These are phyloP conservation scores for Listronotus oregonensis DNA, from an alignment of 1,140 invertebrate species.

Conservation along the genomic window DNA sequence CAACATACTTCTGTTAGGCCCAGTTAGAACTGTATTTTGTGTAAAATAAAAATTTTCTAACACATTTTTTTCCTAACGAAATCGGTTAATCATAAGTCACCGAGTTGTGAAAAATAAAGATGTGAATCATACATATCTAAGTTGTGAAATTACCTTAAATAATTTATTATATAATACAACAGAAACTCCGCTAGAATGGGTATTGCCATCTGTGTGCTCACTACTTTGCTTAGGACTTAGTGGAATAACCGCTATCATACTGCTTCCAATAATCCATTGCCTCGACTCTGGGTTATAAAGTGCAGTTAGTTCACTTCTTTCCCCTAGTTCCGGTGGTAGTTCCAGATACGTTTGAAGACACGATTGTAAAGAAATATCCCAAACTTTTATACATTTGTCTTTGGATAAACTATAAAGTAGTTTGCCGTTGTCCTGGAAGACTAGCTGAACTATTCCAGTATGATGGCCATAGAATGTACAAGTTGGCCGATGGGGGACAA, in stretches of 20 bases:
- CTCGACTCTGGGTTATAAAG: slow-evolving; percentile 68
- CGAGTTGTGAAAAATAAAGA: not conserved
- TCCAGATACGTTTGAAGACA: slow-evolving; percentile 70
- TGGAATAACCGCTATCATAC: slow-evolving; percentile 63
- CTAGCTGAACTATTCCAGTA: slow-evolving; percentile 67
- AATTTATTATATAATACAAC: slow-evolving; percentile 71
- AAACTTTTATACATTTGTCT: slow-evolving; percentile 72
- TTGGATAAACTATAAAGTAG: slow-evolving; percentile 66
- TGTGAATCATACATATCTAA: not conserved
- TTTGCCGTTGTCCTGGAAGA: slow-evolving; percentile 62
- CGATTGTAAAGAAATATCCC: slow-evolving; percentile 64
- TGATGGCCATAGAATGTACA: slow-evolving; percentile 70
- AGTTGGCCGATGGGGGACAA: slow-evolving; percentile 67
- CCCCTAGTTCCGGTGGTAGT: slow-evolving; percentile 63
- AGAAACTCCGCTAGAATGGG: slow-evolving; percentile 67
- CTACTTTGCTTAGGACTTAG: slow-evolving; percentile 66
- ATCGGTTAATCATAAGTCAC: too few relatives aligned
- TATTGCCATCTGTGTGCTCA: slow-evolving; percentile 69
- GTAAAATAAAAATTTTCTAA: too few relatives aligned
- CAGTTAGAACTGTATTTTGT: too few relatives aligned
- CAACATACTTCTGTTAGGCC: too few relatives aligned
- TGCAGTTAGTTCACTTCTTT: slow-evolving; percentile 62
- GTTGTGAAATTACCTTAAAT: slow-evolving; percentile 59
- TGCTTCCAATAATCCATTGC: slow-evolving; percentile 66
- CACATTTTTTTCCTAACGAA: too few relatives aligned